phyloP scores from a whole-genome alignment of 1,140 invertebrate species.

The Steinernema khuongi region DNA sequence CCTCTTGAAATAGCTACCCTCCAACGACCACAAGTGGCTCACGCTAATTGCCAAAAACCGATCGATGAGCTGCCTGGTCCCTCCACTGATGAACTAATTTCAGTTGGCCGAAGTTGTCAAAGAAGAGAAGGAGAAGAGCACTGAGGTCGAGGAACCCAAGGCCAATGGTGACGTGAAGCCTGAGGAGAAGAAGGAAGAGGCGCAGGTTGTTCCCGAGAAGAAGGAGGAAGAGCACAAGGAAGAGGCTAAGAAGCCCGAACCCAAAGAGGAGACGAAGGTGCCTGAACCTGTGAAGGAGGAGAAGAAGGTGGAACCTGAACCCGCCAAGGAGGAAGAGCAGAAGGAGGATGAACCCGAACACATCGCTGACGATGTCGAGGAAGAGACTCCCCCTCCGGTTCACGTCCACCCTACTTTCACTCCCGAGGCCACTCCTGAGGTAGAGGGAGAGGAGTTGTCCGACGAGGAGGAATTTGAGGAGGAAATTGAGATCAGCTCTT shows the following conservation, averaged over 20 bases:
- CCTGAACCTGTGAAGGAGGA: no score
- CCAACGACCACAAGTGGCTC: background rate
- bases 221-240: background rate
- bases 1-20: no score
- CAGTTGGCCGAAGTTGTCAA: slow-evolving; percentile 4
- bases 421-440: background rate
- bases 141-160: background rate
- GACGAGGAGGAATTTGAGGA: background rate
- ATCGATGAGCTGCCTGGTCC: no score
- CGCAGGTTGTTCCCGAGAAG: background rate
- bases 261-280: no score
- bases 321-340: background rate
- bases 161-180: background rate
- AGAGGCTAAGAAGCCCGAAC: no score
- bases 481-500: background rate
- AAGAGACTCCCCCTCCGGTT: background rate
- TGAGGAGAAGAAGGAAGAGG: background rate
- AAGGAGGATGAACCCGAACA: background rate
- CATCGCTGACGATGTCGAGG: background rate
- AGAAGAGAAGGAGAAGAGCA: background rate
- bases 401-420: background rate
- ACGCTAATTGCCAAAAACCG: background rate
- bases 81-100: no score
- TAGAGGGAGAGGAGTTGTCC: background rate
- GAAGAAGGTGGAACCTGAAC: background rate